Evolutionary conservation across 37 sponge, comb jelly and placozoan species (phyloP), one percentile per base, ranked within the genome.

Genomic region (Aphrocallistes beatrix): DNA sequence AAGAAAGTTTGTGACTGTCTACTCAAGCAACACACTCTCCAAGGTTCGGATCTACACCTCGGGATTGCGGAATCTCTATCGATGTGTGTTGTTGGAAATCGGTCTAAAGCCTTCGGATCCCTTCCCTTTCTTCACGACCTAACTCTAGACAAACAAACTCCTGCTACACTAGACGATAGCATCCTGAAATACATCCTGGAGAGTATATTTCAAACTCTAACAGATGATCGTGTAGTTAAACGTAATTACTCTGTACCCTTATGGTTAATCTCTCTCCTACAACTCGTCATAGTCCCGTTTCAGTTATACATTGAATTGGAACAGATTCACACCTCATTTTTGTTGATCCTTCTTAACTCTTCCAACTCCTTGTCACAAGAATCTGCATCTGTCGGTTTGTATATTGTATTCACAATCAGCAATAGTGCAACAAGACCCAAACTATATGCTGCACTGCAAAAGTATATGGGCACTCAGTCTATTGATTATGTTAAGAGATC

Each of bases 261-360:
- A 60, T 60, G 75, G 88, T 0, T 75, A 81, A 1, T 91, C 86
- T 83, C 91, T 92, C 84, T 92, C 89, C 83, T 82, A 48, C 84
- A 92, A 10, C 36, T 96, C 92, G 47, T 96, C 89, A 87, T 86
- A 88, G 83, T 89, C 28, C 38, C 86, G 84, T 39, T 90, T 94
- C 75, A 93, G 39, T 81, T 93, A 87, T 16, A 92, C 93, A 32
- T 96, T 85, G 38, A 96, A 84, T 23, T 93, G 88, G 37, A 96
- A 86, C 83, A 28, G 34, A 60, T 60, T 13, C 75, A 60, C 75
- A 25, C 75, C 6, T 21, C 75, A 25, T 30, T 60, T 30, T 30
- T 60, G 8, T 19, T 30, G 8, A 13, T 60, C 75, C 75, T 60
- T 6, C n/a, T 60, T 25, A 60, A 60, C 34, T 25, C 75, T 60